phyloP scores from a whole-genome alignment of 2,797 vertebrate species.

The Ctenochaetus hawaiiensis region DNA sequence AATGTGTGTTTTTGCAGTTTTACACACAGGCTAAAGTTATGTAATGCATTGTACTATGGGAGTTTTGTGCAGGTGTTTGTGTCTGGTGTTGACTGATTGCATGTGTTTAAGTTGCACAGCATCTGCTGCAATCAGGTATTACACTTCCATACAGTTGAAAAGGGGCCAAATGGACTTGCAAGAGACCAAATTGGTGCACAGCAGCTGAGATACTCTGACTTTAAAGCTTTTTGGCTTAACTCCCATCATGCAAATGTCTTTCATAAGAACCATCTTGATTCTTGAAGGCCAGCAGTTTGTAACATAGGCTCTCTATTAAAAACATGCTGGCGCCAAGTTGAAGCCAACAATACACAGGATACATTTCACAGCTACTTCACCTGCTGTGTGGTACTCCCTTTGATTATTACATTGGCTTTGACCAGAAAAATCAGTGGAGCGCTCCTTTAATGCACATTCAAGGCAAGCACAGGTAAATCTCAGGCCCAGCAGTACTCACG shows the following conservation, averaged over 20 bases:
- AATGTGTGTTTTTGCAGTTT: not conserved
- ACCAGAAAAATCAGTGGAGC: not conserved
- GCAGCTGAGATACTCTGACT: not conserved
- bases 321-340: not conserved
- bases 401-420: not conserved
- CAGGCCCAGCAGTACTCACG: conserved; percentile 87
- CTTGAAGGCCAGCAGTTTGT: not conserved
- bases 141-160: not conserved
- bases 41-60: not conserved
- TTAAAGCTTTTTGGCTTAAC: not conserved
- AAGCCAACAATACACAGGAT: not conserved
- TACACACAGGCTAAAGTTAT: not conserved
- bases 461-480: not conserved
- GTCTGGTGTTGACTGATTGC: not conserved
- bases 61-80: not conserved
- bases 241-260: not conserved
- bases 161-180: too few species aligned
- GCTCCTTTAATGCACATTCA: conserved; percentile 21
- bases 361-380: not conserved
- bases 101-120: conserved; percentile 20
- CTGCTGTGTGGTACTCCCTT: not conserved
- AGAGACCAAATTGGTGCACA: not conserved
- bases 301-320: not conserved
- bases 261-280: not conserved
- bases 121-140: not conserved